These are phyloP conservation scores for Arvicanthis niloticus DNA, from an alignment of 2,113 vertebrate genomes.

Conservation along the genomic window DNA sequence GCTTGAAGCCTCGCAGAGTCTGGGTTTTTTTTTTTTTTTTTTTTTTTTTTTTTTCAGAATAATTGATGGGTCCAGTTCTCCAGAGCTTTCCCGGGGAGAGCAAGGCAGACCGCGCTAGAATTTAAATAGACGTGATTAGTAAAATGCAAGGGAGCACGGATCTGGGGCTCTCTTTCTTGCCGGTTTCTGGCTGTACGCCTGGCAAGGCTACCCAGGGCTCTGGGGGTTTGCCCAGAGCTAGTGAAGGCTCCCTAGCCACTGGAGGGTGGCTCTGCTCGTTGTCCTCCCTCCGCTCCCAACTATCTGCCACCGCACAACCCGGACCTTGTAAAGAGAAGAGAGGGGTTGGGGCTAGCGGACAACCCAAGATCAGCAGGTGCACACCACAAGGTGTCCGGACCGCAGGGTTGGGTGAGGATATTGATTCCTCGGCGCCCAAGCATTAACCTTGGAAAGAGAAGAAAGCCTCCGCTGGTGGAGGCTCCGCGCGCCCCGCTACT, in stretches of 20 bases:
- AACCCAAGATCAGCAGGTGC: not conserved
- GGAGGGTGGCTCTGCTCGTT: not conserved
- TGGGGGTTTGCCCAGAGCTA: not conserved
- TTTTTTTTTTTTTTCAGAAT: constrained; percentile 79
- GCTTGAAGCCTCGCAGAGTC: constrained; percentile 73
- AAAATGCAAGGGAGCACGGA: constrained; percentile 75
- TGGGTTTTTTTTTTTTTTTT: constrained; percentile 79
- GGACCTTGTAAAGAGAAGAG: not conserved
- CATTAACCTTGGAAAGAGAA: not conserved
- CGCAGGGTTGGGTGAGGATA: not conserved
- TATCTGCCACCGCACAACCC: not conserved
- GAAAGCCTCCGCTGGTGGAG: not conserved
- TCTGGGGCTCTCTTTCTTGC: constrained; percentile 40
- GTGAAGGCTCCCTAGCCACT: too few species aligned
- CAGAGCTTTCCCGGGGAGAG: constrained; percentile 82
- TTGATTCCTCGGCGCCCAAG: not conserved
- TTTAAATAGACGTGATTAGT: constrained; percentile 85
- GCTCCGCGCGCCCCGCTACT: not conserved
- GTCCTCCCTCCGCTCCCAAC: not conserved
- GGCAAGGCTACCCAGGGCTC: constrained; percentile 41
- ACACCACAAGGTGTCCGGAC: not conserved
- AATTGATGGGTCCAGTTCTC: constrained; percentile 85
- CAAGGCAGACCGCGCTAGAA: constrained; percentile 81
- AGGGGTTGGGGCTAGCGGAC: not conserved
- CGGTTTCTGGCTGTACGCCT: constrained; percentile 65